Evolutionary conservation across 2,888 invertebrate genomes (phyloP), one percentile per base, ranked within the genome.

Genomic region (Phorcus lineatus): DNA sequence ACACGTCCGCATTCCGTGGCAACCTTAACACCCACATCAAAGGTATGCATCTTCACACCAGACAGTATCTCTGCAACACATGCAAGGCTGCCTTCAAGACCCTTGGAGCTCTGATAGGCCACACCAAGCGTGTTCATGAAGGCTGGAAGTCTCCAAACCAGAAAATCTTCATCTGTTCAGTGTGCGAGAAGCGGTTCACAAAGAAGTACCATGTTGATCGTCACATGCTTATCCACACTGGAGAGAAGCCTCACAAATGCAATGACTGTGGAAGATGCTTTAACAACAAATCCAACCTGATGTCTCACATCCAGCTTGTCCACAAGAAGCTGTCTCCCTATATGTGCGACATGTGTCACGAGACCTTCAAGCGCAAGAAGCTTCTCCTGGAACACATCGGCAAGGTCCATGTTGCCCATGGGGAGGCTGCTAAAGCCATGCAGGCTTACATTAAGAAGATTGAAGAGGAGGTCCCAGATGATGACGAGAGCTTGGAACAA

Each of bases 141-240:
- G 89, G 90, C 53, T 91, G 91, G 91, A 91, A 91, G 70, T 91
- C 91, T 9, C 91, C 91, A n/a, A 91, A 91, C 80, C 91, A 91
- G 83, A 90, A 91, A 82, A 91, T 91, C 82, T 91, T 91, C 78
- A 91, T 91, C 66, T 91, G 91, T 83, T 91, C 91, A 6, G 91
- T 91, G n/a, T 91, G 91, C 80, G 90, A 91, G 83, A 91, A 91
- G 82, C 82, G 91, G 19, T 91, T 91, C 82, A 91, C 90, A n/a
- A 91, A 91, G 87, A 91, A 91, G 81, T 91, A 91, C 84, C 91
- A 91, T 70, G 90, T 91, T 31, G 91, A 91, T 80, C 81, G 91
- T 1, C 91, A 91, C 82, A 91, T 91, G 90, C 81, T 91, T 78
- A 91, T 91, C 62, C 91, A 91, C 81, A 91, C 91, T 4, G 90